Evolutionary conservation across 2,888 invertebrate species (phyloP).

Genomic region (Caenorhabditis imperialis): DNA sequence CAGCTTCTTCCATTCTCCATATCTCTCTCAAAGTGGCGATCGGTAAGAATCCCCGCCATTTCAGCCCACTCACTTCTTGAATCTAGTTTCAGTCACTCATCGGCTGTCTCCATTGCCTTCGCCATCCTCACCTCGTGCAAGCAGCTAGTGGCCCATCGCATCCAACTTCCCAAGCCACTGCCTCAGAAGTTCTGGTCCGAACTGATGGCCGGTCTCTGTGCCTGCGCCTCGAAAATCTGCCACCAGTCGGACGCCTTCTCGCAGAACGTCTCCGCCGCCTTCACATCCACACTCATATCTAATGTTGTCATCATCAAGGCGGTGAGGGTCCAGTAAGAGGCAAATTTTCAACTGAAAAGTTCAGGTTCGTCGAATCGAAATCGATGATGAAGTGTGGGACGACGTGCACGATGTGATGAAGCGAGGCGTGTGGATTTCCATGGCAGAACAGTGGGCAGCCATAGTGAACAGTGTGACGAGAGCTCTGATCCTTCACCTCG

Average conservation of each 20-base stretch:
- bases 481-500: conserved; percentile 94
- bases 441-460: conserved; percentile 64
- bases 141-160: conserved; percentile 70
- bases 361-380: conserved; percentile 67
- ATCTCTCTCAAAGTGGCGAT: conserved; percentile 70
- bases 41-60: conserved; percentile 30
- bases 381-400: conserved; percentile 76
- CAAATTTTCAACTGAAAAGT: too few relatives aligned
- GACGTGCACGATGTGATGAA: conserved; percentile 68
- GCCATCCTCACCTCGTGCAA: conserved; percentile 71
- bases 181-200: conserved; percentile 71
- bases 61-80: not conserved
- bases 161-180: conserved; percentile 65
- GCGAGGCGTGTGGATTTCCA: conserved; percentile 64
- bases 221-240: conserved; percentile 60
- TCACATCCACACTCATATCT: conserved; percentile 70
- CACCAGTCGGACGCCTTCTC: conserved; percentile 68
- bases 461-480: conserved; percentile 85
- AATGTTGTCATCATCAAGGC: conserved; percentile 65
- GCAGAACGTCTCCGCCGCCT: conserved; percentile 70
- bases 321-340: too few relatives aligned
- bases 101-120: conserved; percentile 73
- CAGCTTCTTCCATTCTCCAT: conserved; percentile 76
- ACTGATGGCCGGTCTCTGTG: conserved; percentile 65
- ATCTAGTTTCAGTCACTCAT: conserved; percentile 48